Evolutionary conservation across 2,797 vertebrate species (phyloP), one percentile per base, ranked within the genome.

Genomic region (Anomalospiza imberbis): DNA sequence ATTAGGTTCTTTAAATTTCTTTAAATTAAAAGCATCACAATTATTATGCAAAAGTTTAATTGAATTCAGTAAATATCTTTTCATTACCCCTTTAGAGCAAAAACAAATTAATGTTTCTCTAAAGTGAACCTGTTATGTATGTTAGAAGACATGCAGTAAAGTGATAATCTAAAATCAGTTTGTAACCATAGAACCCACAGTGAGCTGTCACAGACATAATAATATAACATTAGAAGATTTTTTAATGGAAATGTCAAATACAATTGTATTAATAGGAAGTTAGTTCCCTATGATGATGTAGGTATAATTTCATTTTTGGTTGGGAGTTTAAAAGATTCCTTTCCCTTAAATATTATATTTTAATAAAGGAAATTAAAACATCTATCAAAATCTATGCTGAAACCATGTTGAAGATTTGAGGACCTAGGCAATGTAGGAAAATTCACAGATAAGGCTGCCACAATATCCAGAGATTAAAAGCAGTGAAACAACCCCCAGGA

Each of bases 221-320:
- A 66, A 92, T 85, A 34, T 76, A 92, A 74, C 57, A 48, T 18
- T 11, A 75, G 65, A 95, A 92, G 54, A 72, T 65, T 89, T 87
- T 96, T 93, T 94, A 97, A 94, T 96, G 70, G 87, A 86, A 88
- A 67, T 94, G 93, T 91, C 94, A 95, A 72, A 95, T 86, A 78
- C 47, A 89, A 74, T 96, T 95, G 76, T 36, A 58, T 87, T 93
- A 95, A 93, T 78, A 85, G 48, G 51, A 91, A 77, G 79, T 85
- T 96, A 88, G 60, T 60, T 84, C 51, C 77, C 26, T 85, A 4
- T 88, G 88, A 93, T 4, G 22, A 62, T 67, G 54, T 82, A 91
- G 94, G 79, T 94, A 57, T 20, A 65, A 63, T 84, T 90, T 73
- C 36, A 82, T 54, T 90, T 68, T 88, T 81, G 85, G 18, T 13